These are phyloP conservation scores for Acinonyx jubatus DNA, from an alignment of 2,113 vertebrate species.

Conservation along the genomic window DNA sequence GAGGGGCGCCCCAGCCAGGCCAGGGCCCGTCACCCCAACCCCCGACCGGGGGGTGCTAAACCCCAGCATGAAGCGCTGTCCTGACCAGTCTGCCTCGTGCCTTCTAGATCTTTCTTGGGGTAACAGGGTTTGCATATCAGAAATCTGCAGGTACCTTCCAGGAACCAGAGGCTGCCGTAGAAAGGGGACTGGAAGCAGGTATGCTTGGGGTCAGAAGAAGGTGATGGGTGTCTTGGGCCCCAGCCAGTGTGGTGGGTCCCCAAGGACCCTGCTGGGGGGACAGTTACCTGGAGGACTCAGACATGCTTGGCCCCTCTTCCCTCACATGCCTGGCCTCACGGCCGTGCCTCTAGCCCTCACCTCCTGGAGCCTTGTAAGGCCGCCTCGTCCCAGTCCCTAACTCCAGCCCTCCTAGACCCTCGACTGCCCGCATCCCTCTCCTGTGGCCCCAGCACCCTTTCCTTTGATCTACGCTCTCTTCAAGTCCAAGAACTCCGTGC, in stretches of 20 bases:
- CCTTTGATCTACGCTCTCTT: background rate
- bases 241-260: background rate
- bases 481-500: background rate
- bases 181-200: background rate
- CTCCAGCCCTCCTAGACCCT: background rate
- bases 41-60: fast-evolving
- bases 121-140: fast-evolving
- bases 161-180: background rate
- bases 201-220: fast-evolving
- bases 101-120: background rate
- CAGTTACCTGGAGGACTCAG: background rate
- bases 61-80: background rate
- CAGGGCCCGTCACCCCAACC: background rate
- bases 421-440: background rate
- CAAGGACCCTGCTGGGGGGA: background rate
- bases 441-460: fast-evolving
- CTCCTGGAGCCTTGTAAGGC: no score
- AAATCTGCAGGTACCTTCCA: background rate
- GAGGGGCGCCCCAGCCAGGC: background rate
- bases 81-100: background rate
- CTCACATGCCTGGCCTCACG: background rate
- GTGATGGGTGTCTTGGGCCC: fast-evolving
- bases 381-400: background rate
- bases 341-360: background rate
- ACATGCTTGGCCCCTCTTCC: fast-evolving